A percentile compares a stretch with the other conserved stretches of the same genome.
Evolutionary conservation across 2,113 vertebrate species (phyloP).

Genomic region (Microcebus tavaratra): DNA sequence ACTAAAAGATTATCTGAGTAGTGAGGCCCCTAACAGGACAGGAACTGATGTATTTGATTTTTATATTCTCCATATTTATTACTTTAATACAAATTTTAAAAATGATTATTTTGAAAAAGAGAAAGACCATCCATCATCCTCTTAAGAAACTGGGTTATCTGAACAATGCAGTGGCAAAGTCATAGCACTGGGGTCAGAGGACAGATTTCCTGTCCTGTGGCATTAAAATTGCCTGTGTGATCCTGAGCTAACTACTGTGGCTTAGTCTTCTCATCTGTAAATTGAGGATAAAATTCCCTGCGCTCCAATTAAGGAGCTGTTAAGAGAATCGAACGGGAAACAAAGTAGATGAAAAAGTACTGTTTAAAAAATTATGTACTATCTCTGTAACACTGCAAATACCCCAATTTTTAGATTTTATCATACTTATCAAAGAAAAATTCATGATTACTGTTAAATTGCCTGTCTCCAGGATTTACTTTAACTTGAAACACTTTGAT

Average conservation of each 20-base stretch:
- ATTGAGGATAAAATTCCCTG: not conserved
- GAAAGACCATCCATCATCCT: not conserved
- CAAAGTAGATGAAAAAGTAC: not conserved
- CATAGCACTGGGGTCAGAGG: not conserved
- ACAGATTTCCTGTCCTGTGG: not conserved
- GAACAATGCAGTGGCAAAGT: not conserved
- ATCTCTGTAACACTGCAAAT: not conserved
- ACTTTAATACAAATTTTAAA: not conserved
- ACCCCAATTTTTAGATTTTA: conserved; percentile 24
- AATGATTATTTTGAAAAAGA: conserved; percentile 2
- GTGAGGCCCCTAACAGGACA: not conserved
- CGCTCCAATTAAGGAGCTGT: not conserved
- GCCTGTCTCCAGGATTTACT: not conserved
- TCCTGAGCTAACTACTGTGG: not conserved
- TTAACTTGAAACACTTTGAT: conserved; percentile 25
- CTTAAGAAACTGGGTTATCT: not conserved
- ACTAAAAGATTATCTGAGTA: not conserved
- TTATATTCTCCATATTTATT: not conserved
- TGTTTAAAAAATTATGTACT: not conserved
- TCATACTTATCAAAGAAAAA: not conserved
- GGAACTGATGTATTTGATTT: not conserved
- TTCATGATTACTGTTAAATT: not conserved
- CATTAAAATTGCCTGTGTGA: not conserved
- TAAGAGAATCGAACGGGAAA: conserved; percentile 29
- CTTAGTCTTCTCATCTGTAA: not conserved